These are phyloP conservation scores for Coptotermes formosanus DNA, from an alignment of 1,140 invertebrate genomes.

Conservation along the genomic window DNA sequence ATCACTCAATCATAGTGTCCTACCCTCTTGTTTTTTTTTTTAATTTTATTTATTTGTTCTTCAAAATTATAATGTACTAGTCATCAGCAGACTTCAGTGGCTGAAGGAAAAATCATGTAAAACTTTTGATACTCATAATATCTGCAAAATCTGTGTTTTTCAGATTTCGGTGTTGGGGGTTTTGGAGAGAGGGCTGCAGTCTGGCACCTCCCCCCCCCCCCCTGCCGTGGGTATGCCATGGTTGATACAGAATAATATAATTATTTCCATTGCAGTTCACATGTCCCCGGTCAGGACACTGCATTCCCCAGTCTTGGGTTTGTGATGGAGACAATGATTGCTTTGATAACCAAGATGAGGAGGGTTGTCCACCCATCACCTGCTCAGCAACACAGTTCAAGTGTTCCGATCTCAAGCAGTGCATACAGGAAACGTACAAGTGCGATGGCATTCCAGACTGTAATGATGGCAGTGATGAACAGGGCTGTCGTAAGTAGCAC, in stretches of 20 bases:
- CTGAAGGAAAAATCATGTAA: too few relatives aligned
- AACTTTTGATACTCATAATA: too few relatives aligned
- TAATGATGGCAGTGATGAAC: slow-evolving; percentile 89
- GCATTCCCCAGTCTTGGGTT: slow-evolving; percentile 79
- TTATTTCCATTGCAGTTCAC: slow-evolving; percentile 68
- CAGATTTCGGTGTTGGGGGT: too few relatives aligned
- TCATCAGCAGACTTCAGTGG: too few relatives aligned
- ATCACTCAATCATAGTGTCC: too few relatives aligned
- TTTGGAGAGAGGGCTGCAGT: too few relatives aligned
- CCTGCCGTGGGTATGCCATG: too few relatives aligned
- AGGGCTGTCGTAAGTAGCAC: slow-evolving; percentile 68
- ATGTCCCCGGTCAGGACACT: slow-evolving; percentile 91
- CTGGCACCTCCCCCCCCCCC: too few relatives aligned
- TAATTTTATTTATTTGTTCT: too few relatives aligned
- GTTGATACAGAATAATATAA: background rate
- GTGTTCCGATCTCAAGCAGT: slow-evolving; percentile 87
- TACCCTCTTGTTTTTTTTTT: too few relatives aligned
- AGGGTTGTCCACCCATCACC: slow-evolving; percentile 91
- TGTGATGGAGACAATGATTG: slow-evolving; percentile 88
- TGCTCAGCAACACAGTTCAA: slow-evolving; percentile 93
- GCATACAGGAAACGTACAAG: slow-evolving; percentile 88
- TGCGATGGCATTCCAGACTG: slow-evolving; percentile 92
- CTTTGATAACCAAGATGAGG: slow-evolving; percentile 96
- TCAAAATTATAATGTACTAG: too few relatives aligned
- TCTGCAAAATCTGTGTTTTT: too few relatives aligned